Conservation (phyloP, 2,888 invertebrate species). For the Agonum fuliginosum region DNA sequence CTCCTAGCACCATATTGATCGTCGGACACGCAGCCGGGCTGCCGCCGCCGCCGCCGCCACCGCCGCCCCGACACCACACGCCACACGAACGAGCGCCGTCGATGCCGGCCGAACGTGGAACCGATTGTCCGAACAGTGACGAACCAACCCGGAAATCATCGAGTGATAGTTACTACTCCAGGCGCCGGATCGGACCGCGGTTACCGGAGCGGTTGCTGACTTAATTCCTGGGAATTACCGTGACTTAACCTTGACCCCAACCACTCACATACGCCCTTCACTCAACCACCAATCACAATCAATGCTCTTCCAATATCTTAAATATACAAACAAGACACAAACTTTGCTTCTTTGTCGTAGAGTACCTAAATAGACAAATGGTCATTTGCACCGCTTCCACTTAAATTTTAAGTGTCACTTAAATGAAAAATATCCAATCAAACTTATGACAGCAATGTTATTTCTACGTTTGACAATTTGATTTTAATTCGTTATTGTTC, state of each 20-base stretch:
- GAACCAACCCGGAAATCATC: conserved; percentile 49
- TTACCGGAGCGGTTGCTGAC: conserved; percentile 52
- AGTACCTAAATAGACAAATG: too few species aligned
- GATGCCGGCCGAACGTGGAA: conserved; percentile 31
- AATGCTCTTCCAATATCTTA: background rate
- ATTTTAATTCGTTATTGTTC: too few species aligned
- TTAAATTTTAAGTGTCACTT: too few species aligned
- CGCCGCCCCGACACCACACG: conserved; percentile 1
- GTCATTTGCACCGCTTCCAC: too few species aligned
- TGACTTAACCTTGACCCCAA: conserved; percentile 34
- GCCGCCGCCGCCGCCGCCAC: conserved; percentile 30
- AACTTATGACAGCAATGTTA: too few species aligned
- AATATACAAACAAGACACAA: background rate
- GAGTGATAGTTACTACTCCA: conserved; percentile 41
- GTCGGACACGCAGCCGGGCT: conserved; percentile 55
- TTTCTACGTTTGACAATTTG: too few species aligned
- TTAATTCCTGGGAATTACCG: conserved; percentile 53
- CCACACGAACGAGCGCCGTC: conserved; percentile 26
- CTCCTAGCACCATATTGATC: conserved; percentile 57
- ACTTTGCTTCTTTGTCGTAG: too few species aligned
- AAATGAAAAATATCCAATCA: too few species aligned
- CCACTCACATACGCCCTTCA: background rate
- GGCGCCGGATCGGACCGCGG: conserved; percentile 49
- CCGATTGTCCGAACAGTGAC: conserved; percentile 20
- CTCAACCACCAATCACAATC: conserved; percentile 1